Percentiles rank a stretch among this genome's conserved stretches.
Conservation (phyloP, 1,140 invertebrate genomes). For the Sitobion miscanthi region DNA sequence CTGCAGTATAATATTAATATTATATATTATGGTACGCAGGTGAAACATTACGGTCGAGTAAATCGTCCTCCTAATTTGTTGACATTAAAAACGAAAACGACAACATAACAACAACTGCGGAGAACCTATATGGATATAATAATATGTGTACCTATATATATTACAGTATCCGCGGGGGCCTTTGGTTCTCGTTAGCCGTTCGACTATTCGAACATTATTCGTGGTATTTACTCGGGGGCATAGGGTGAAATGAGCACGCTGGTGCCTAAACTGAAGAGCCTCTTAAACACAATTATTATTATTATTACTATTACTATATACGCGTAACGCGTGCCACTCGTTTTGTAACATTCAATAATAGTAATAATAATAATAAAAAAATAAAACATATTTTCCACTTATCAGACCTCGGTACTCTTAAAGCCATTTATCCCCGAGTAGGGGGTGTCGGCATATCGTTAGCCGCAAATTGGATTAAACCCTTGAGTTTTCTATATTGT, state of each 20-base stretch:
- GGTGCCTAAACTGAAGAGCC: conserved; percentile 25
- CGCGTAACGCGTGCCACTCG: conserved; percentile 37
- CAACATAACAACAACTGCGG: not conserved
- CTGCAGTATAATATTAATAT: not conserved
- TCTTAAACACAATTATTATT: conserved; percentile 37
- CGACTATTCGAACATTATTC: not conserved
- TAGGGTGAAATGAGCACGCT: conserved; percentile 2
- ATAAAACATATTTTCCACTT: conserved; percentile 54
- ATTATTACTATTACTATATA: not conserved
- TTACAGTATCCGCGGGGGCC: conserved; percentile 9
- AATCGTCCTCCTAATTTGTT: conserved; percentile 23
- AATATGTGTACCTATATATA: not conserved
- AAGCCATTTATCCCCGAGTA: not conserved
- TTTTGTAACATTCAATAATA: conserved; percentile 50
- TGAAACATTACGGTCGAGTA: conserved; percentile 31
- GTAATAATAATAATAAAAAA: not conserved
- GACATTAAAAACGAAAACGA: conserved; percentile 24
- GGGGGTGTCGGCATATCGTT: conserved; percentile 35
- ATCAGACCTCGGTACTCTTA: conserved; percentile 17
- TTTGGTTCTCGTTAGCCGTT: conserved; percentile 15
- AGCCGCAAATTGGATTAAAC: conserved; percentile 46
- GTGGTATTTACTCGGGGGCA: not conserved
- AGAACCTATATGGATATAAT: not conserved
- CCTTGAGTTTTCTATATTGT: conserved; percentile 14
- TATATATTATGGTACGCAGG: not conserved